These are phyloP conservation scores for Lumbricus terrestris DNA, from an alignment of 2,888 invertebrate species.

Conservation along the genomic window DNA sequence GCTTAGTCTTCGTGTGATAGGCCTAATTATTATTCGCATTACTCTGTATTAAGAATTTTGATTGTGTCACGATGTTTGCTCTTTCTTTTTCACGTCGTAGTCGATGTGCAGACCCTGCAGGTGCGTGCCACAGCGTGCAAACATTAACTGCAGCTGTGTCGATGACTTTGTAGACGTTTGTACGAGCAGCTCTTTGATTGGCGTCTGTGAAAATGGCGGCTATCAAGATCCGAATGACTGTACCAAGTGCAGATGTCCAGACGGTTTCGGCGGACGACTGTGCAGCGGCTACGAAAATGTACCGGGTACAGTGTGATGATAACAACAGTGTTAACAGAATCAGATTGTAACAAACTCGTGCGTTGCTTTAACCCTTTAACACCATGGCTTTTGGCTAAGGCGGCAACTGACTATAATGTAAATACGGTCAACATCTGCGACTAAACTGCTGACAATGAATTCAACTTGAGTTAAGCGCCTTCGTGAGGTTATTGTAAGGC, in stretches of 20 bases:
- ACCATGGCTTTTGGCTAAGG: not conserved
- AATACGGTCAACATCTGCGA: not conserved
- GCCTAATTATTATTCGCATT: too few species aligned
- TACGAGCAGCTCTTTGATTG: not conserved
- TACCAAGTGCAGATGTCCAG: conserved; percentile 34
- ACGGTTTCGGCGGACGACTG: conserved; percentile 30
- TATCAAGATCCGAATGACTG: conserved; percentile 35
- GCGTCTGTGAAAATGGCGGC: conserved; percentile 21
- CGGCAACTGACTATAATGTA: too few species aligned
- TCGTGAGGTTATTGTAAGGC: too few species aligned
- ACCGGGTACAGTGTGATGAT: not conserved
- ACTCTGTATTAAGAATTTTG: too few species aligned
- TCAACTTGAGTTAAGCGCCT: too few species aligned
- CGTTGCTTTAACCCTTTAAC: not conserved
- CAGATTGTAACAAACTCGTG: not conserved
- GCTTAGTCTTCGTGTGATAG: too few species aligned
- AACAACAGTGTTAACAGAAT: not conserved
- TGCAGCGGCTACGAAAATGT: conserved; percentile 11
- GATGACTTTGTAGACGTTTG: not conserved
- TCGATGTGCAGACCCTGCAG: not conserved
- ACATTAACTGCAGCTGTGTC: not conserved
- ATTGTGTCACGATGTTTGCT: too few species aligned
- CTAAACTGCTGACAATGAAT: not conserved
- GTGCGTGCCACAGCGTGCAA: not conserved
- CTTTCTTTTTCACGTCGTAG: not conserved